Conservation (phyloP, 2,113 vertebrate species). For the Centropus bengalensis region DNA sequence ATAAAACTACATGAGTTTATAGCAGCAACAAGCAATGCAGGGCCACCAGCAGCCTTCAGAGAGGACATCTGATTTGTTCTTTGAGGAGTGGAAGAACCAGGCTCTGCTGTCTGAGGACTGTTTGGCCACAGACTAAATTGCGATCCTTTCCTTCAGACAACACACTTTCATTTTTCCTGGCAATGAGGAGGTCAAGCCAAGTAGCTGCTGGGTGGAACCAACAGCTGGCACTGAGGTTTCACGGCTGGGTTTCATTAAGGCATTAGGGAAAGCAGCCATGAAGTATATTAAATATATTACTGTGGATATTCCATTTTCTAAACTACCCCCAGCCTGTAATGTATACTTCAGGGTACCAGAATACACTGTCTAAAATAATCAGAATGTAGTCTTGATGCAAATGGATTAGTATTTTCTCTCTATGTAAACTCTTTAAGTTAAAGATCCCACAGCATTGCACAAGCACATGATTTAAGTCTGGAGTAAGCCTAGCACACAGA, state of each 20-base stretch:
- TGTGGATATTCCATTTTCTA: not conserved
- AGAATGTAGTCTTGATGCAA: not conserved
- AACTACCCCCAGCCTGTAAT: not conserved
- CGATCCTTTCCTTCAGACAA: not conserved
- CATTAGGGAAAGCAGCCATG: not conserved
- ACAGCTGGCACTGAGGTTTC: not conserved
- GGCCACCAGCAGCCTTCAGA: not conserved
- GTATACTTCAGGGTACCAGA: not conserved
- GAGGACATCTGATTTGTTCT: not conserved
- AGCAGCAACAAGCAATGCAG: not conserved
- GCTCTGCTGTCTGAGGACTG: not conserved
- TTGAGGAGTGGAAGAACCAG: not conserved
- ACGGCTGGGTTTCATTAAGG: not conserved
- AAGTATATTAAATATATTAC: not conserved
- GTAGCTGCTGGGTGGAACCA: not conserved
- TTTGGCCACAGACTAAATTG: not conserved
- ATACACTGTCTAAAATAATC: not conserved
- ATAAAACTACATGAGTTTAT: not conserved
- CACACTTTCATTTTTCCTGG: not conserved
- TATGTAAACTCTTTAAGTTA: not conserved
- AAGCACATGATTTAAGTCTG: not conserved
- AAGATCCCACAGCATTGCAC: not conserved
- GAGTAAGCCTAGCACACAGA: not conserved
- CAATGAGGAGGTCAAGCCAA: not conserved
- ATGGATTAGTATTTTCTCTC: not conserved